phyloP scores from a whole-genome alignment of 2,797 vertebrate species.

The Aulostomus chinensis region DNA sequence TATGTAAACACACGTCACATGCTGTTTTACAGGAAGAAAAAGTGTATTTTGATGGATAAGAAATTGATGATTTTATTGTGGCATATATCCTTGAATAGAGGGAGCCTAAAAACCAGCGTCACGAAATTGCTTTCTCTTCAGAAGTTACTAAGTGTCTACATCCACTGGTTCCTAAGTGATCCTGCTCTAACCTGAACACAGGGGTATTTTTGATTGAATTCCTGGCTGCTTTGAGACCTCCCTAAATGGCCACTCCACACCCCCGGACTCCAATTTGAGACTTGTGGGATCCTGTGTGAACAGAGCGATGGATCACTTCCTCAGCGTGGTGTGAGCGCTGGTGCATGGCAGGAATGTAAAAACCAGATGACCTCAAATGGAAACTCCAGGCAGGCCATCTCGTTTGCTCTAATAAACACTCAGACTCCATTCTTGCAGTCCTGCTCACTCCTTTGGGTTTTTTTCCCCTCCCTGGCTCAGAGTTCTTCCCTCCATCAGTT shows the following conservation, averaged over 20 bases:
- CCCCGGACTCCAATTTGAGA: constrained; percentile 29
- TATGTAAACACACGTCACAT: no score
- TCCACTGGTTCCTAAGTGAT: constrained; percentile 12
- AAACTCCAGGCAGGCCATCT: constrained; percentile 74
- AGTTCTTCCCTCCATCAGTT: constrained; percentile 5
- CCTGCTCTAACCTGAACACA: background rate
- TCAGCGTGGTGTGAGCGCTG: constrained; percentile 39
- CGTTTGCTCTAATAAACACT: constrained; percentile 63
- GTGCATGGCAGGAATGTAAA: constrained; percentile 74
- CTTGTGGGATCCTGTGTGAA: constrained; percentile 14
- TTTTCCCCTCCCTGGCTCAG: constrained; percentile 4
- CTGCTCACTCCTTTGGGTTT: constrained; percentile 9
- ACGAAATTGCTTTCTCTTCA: constrained; percentile 1
- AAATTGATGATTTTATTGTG: no score
- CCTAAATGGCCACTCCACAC: constrained; percentile 21
- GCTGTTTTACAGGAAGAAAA: no score
- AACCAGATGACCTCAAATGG: constrained; percentile 80
- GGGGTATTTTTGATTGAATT: constrained; percentile 3
- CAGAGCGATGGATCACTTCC: constrained; percentile 49
- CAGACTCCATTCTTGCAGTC: constrained; percentile 25
- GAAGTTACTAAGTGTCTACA: background rate
- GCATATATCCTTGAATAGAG: no score
- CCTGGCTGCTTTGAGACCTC: constrained; percentile 18
- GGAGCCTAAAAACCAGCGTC: no score
- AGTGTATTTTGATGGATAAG: no score